Conservation (phyloP, 1,140 invertebrate genomes). For the Hesperophylax magnus region DNA sequence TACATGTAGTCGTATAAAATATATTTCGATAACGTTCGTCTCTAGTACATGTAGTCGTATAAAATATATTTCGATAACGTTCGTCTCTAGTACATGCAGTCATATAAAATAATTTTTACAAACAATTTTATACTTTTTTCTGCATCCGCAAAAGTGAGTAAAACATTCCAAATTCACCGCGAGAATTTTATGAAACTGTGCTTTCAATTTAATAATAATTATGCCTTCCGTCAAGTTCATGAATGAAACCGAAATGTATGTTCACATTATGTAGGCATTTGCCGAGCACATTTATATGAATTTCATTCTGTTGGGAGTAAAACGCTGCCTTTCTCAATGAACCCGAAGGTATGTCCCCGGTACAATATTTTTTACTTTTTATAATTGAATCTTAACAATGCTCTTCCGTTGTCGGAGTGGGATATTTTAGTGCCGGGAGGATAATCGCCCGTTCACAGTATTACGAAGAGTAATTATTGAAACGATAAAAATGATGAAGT, state of each 20-base stretch:
- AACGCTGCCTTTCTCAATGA: conserved; percentile 7
- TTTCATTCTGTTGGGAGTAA: background rate
- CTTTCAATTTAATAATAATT: background rate
- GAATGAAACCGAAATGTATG: background rate
- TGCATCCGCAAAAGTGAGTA: too few species aligned
- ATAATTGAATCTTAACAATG: conserved; percentile 43
- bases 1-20: too few species aligned
- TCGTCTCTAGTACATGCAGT: too few species aligned
- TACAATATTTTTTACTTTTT: conserved; percentile 7
- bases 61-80: too few species aligned
- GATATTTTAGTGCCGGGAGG: conserved; percentile 38
- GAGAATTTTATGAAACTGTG: background rate
- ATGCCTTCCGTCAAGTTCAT: background rate
- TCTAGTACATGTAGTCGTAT: too few species aligned
- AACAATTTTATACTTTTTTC: too few species aligned
- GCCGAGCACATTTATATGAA: background rate
- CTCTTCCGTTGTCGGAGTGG: conserved; percentile 48
- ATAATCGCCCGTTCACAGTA: conserved; percentile 39
- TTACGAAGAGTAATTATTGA: conserved; percentile 52
- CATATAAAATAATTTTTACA: too few species aligned
- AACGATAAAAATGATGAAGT: background rate
- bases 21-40: too few species aligned
- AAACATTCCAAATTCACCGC: too few species aligned
- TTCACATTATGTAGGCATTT: too few species aligned
- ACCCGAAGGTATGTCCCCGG: background rate